A percentile compares a stretch with the other conserved stretches of the same genome.
These are phyloP conservation scores for Aspidiotus destructor DNA, from an alignment of 2,888 invertebrate genomes.

Conservation along the genomic window DNA sequence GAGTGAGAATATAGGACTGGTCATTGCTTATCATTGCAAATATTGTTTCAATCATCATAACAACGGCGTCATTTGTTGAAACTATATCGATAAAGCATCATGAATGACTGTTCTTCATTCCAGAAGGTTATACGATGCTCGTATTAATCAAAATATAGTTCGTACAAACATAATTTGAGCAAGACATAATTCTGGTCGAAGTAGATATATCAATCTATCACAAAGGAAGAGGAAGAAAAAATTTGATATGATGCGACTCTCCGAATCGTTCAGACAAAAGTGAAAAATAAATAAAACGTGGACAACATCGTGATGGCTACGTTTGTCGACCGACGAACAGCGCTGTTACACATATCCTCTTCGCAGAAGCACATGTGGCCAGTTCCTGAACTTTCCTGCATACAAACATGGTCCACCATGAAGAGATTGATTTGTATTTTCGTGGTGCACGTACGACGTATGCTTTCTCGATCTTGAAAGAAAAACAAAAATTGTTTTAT, in stretches of 20 bases:
- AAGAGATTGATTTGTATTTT: slow-evolving; percentile 90
- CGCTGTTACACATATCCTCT: slow-evolving; percentile 82
- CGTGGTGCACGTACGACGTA: slow-evolving; percentile 83
- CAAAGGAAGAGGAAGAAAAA: too few relatives aligned
- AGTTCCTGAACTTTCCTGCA: slow-evolving; percentile 96
- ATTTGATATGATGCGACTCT: too few relatives aligned
- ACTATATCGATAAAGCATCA: too few relatives aligned
- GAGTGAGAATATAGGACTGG: too few relatives aligned
- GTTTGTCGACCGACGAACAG: slow-evolving; percentile 7
- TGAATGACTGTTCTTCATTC: too few relatives aligned
- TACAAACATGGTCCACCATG: slow-evolving; percentile 97
- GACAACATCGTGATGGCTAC: background rate
- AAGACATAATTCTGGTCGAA: too few relatives aligned
- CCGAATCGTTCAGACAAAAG: background rate
- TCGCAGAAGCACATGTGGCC: slow-evolving; percentile 98
- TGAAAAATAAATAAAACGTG: background rate
- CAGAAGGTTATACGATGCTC: too few relatives aligned
- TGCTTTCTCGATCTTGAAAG: slow-evolving; percentile 73
- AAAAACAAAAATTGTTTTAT: background rate
- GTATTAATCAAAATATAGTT: background rate
- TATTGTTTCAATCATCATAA: too few relatives aligned
- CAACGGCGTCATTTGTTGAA: too few relatives aligned
- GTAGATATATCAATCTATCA: too few relatives aligned
- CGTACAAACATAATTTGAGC: too few relatives aligned
- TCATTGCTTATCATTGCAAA: too few relatives aligned